phyloP scores from a whole-genome alignment of 2,888 invertebrate genomes.

The Macrophya alboannulata region DNA sequence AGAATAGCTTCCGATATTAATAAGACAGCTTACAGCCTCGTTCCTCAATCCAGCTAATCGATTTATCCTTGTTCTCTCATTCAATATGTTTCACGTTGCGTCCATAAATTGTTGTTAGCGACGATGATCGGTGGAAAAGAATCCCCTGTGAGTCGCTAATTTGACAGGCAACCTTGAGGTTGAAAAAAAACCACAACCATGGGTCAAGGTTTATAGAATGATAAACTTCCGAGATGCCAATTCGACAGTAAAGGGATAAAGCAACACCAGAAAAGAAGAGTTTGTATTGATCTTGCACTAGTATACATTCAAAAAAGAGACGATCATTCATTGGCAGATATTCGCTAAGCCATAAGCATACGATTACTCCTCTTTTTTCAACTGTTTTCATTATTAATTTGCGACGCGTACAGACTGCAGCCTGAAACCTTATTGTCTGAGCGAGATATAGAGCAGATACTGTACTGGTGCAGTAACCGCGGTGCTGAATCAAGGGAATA shows the following conservation, averaged over 20 bases:
- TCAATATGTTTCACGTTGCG: slow-evolving; percentile 41
- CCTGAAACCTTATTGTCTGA: not conserved
- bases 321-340: not conserved
- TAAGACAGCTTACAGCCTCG: slow-evolving; percentile 44
- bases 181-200: not conserved
- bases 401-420: not conserved
- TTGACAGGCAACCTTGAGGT: slow-evolving; percentile 29
- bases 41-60: slow-evolving; percentile 36
- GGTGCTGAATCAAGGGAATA: not conserved
- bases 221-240: not conserved
- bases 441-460: not conserved
- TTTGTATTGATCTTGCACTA: not conserved
- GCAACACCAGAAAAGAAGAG: not conserved
- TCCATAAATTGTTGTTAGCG: slow-evolving; percentile 19
- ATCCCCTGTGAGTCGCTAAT: slow-evolving; percentile 1
- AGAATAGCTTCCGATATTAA: slow-evolving; percentile 50
- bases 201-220: slow-evolving; percentile 26
- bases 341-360: not conserved
- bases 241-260: not conserved
- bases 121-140: slow-evolving; percentile 26
- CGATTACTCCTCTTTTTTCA: not conserved
- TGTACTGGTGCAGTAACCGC: not conserved
- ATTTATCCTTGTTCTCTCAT: slow-evolving; percentile 26
- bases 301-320: not conserved
- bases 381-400: not conserved